Conservation (phyloP, 1,140 invertebrate species). For the Drosophila navojoa region DNA sequence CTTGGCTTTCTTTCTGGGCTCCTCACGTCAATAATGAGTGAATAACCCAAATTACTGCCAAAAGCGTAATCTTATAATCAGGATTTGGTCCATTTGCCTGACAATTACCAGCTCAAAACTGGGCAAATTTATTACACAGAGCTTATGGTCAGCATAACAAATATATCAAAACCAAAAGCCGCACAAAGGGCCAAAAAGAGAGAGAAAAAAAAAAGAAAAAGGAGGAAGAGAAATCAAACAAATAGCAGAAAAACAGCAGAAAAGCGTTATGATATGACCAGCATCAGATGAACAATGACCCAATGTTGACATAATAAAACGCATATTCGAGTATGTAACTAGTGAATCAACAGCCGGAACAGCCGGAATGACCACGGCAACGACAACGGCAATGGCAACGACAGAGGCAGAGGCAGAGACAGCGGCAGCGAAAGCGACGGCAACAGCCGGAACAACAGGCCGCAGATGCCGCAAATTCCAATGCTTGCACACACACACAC, state of each 20-base stretch:
- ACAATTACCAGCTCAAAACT: conserved; percentile 62
- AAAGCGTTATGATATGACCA: conserved; percentile 41
- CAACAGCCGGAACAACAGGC: conserved; percentile 58
- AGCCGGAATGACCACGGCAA: conserved; percentile 14
- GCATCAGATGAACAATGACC: conserved; percentile 67
- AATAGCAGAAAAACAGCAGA: conserved; percentile 17
- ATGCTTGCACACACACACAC: conserved; percentile 53
- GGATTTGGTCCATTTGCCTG: conserved; percentile 9
- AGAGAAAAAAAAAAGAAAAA: conserved; percentile 32
- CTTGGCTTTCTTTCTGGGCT: no score
- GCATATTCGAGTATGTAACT: conserved; percentile 68
- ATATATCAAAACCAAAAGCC: conserved; percentile 78
- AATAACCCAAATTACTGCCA: not conserved
- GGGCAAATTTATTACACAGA: conserved; percentile 66
- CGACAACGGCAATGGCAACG: conserved; percentile 19
- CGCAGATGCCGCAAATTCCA: conserved; percentile 78
- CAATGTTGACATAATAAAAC: conserved; percentile 80
- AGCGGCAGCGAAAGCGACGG: conserved; percentile 8
- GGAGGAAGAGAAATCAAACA: conserved; percentile 6
- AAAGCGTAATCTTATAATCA: conserved; percentile 1
- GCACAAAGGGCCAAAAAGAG: conserved; percentile 51
- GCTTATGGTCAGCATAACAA: conserved; percentile 73
- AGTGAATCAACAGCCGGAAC: conserved; percentile 58
- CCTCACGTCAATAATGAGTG: not conserved
- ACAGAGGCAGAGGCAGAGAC: no score